Evolutionary conservation across 2,113 vertebrate species (phyloP), one percentile per base, ranked within the genome.

Genomic region (Apodemus sylvaticus): DNA sequence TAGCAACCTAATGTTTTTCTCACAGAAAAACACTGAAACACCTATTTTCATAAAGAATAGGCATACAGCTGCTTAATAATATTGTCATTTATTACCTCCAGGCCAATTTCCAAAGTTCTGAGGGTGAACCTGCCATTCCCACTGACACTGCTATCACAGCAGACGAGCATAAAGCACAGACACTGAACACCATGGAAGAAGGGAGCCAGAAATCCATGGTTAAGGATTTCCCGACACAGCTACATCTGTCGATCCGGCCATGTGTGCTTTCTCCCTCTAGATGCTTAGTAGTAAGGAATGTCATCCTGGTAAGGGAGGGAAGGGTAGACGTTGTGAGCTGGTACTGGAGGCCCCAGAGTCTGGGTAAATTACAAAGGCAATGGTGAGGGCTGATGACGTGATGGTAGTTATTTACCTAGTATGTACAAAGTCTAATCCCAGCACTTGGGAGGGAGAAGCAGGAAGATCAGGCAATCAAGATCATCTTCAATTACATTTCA

Each of bases 271-370:
- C 42, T 51, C 68, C 26, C 13, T 93, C 86, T 93, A 78, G 83
- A 48, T 55, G 85, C 42, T n/a, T 88, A 94, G 34, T 94, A 93
- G 82, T 96, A 92, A 96, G 87, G 76, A 91, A 53, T 2, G 53
- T 78, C 79, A 83, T 66, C 60, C 26, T 94, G 22, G 26, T 62
- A 17, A 94, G 39, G 88, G 22, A 94, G 4, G 70, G 31, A 31
- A 92, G 71, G 86, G 74, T 82, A 71, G 87, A 73, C 93, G 95
- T 24, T 94, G 9, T 42, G 88, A 93, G 17, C 14, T 96, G 95
- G 95, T 68, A 94, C 19, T 17, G 34, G 17, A 91, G 86, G 31
- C 58, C 93, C 78, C 22, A 58, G 73, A 90, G 53, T 31, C 51
- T 92, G 48, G 92, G 74, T 36, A 91, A 78, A 91, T 64, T 94